Evolutionary conservation across 2,797 vertebrate genomes (phyloP).

Genomic region (Platalea minor): DNA sequence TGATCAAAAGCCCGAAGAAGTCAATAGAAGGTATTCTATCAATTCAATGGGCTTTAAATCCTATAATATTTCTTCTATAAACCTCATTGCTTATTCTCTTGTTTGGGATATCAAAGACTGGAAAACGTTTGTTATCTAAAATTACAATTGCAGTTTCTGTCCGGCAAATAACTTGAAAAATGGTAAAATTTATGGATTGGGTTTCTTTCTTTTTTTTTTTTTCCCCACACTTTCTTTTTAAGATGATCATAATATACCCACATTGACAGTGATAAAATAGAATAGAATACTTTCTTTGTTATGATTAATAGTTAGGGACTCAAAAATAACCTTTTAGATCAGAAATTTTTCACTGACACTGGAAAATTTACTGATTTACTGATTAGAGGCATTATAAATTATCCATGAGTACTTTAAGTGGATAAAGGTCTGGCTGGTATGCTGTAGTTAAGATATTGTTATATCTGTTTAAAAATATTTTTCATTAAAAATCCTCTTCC

Average conservation of each 20-base stretch:
- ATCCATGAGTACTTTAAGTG: background rate
- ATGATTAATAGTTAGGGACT: background rate
- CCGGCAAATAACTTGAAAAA: background rate
- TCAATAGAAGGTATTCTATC: background rate
- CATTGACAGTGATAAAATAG: conserved; percentile 23
- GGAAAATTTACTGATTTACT: conserved; percentile 2
- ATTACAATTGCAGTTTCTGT: background rate
- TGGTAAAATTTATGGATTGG: background rate
- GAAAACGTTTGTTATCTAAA: background rate
- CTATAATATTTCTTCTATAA: background rate
- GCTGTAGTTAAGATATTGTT: background rate
- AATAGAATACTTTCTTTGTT: conserved; percentile 4
- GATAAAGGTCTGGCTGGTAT: background rate
- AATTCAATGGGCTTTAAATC: background rate
- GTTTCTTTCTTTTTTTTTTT: background rate
- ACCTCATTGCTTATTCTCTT: background rate
- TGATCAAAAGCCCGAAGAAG: background rate
- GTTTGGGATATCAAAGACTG: background rate
- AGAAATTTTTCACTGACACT: conserved; percentile 13
- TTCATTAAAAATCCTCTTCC: background rate
- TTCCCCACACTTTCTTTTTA: background rate
- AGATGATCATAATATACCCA: background rate
- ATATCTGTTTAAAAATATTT: background rate
- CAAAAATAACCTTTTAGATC: background rate
- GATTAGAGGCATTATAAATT: background rate